Evolutionary conservation across 2,888 invertebrate genomes (phyloP).

Genomic region (Noctuana brunneofusca): DNA sequence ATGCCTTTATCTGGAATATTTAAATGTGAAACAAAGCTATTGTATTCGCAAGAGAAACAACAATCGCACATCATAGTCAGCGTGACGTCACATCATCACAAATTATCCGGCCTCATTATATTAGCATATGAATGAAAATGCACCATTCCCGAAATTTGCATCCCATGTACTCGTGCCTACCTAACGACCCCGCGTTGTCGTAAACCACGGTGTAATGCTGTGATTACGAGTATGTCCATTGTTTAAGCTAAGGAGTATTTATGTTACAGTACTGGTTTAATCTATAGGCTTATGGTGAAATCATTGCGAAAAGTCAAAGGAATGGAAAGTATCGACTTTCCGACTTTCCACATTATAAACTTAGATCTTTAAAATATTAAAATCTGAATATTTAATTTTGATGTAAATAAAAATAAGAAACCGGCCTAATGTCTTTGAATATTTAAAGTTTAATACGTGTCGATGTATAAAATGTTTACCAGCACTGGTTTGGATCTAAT

Average conservation of each 20-base stretch:
- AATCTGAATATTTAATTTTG: no score
- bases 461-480: no score
- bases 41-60: background rate
- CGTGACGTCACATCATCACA: conserved; percentile 14
- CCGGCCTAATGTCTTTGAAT: no score
- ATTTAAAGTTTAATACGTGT: no score
- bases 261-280: background rate
- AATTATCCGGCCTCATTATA: conserved; percentile 12
- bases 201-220: conserved; percentile 12
- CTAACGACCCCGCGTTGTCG: conserved; percentile 1
- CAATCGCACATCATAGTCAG: background rate
- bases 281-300: no score
- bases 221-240: conserved; percentile 23
- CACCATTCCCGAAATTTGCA: conserved; percentile 12
- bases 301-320: no score
- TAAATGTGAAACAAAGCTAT: no score
- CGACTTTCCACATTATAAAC: no score
- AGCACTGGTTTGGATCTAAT: background rate
- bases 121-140: conserved; percentile 29
- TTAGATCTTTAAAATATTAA: no score
- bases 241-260: conserved; percentile 2
- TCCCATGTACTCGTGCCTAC: conserved; percentile 11
- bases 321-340: no score
- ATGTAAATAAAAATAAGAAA: no score
- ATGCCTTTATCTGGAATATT: no score